Evolutionary conservation across 1,140 invertebrate genomes (phyloP), one percentile per base, ranked within the genome.

Genomic region (Pararge aegeria): DNA sequence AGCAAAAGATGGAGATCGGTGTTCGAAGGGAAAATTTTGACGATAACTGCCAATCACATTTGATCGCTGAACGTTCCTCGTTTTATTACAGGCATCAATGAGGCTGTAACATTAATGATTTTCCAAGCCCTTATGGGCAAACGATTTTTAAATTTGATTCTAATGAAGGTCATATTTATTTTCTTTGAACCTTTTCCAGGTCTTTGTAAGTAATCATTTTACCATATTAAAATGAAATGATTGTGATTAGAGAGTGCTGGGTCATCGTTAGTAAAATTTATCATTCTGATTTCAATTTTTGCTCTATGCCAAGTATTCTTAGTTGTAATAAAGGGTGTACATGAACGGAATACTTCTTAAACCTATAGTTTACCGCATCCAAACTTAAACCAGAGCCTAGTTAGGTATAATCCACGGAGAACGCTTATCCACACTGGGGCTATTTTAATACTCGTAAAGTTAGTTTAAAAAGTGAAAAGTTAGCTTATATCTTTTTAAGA

Each of bases 101-200:
- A 63, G 55, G 49, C 61, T 50, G 55, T 58, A 54, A 61, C 34
- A 51, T 55, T 58, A 61, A 63, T 61, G 56, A 53, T 62, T 58
- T 67, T 42, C 20, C 34, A 49, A 29, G 55, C 16, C 55, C 52
- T 30, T 44, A 61, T 50, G 51, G 48, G 42, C 40, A 63, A 69
- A 70, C 46, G 60, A 42, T 60, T 66, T 63, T 66, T 46, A 63
- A 70, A 70, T 55, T 57, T 30, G 40, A 58, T 60, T 66, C 57
- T 66, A 53, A 66, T 66, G 61, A 46, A 62, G 20, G 15, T 19
- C 13, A 20, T 29, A 49, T 10, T 44, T 55, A 29, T 50, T 29
- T 53, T 37, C 34, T 55, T 61, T 55, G 27, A 44, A 55, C 34
- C 52, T 37, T 61, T 55, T 21, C 15, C 38, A 44, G 24, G 12